These are phyloP conservation scores for Echeneis naucrates DNA, from an alignment of 2,797 vertebrate genomes.

Conservation along the genomic window DNA sequence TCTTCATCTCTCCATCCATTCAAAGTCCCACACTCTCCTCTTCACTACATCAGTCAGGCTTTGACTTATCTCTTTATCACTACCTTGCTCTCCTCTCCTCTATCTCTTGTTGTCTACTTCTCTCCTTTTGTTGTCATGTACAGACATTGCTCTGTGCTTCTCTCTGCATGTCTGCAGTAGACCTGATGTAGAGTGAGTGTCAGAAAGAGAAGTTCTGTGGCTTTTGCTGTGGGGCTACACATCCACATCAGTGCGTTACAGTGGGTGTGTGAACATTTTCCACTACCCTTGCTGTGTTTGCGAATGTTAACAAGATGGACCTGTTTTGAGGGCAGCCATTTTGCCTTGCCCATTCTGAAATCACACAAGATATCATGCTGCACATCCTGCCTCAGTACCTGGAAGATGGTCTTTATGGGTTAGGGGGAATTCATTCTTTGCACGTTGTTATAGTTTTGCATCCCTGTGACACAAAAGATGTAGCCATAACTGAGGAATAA, in stretches of 20 bases:
- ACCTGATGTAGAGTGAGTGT: constrained; percentile 45
- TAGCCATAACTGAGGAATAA: not conserved
- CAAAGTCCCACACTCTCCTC: constrained; percentile 61
- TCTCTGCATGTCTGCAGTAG: constrained; percentile 20
- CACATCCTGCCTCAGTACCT: constrained; percentile 20
- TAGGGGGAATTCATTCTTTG: constrained; percentile 21
- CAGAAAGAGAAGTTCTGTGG: constrained; percentile 28
- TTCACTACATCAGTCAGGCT: constrained; percentile 63
- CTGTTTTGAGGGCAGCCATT: constrained; percentile 66
- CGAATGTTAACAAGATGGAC: constrained; percentile 71
- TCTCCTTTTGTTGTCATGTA: constrained; percentile 14
- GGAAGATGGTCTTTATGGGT: constrained; percentile 31
- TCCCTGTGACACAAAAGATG: constrained; percentile 29
- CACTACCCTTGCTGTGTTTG: constrained; percentile 34
- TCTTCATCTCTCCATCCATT: constrained; percentile 67
- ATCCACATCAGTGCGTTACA: constrained; percentile 29
- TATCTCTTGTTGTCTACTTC: constrained; percentile 23
- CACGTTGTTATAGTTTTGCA: constrained; percentile 32
- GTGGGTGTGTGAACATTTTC: constrained; percentile 20
- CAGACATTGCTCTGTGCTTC: constrained; percentile 22
- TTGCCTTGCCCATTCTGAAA: constrained; percentile 52
- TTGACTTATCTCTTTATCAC: constrained; percentile 69
- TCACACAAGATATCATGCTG: constrained; percentile 21
- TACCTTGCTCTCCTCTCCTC: constrained; percentile 42
- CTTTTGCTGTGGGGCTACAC: constrained; percentile 46